Evolutionary conservation across 2,888 invertebrate species (phyloP), one percentile per base, ranked within the genome.

Genomic region (Calephelis perditalis): DNA sequence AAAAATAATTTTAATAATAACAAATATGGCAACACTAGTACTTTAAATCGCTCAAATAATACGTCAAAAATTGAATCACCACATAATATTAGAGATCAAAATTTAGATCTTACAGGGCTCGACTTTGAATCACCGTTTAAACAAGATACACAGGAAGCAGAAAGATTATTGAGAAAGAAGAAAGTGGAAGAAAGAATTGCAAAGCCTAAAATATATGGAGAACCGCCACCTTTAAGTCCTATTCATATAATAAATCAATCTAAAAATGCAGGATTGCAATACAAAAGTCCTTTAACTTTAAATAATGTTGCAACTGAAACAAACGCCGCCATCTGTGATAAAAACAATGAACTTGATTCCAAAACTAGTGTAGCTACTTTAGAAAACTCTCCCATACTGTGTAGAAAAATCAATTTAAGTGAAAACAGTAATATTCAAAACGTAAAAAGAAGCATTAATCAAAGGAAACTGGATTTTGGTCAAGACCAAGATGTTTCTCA

Each of bases 171-270:
- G 44, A 75, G 84, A 49, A 88, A 84, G 66, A 78, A 73, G 40
- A 77, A 75, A 61, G 74, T 85, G 0, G 76, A 80, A 10, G 83
- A 84, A 61, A 91, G 86, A 69, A 84, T 93, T 7, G 86, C 90
- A 2, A 91, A 79, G 73, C 73, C 93, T 59, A 84, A 84, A 75
- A 81, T 79, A 71, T 92, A 92, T 56, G 92, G 91, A 0, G 89
- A 91, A 71, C 91, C 93, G 0, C 92, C 92, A 0, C 84, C 91
- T 1, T 71, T 93, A n/a, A 86, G 88, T n/a, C 83, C 90, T 0
- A 80, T 92, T 26, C 76, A 81, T 64, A 81, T 90, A 6, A 75
- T 82, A 62, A 85, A 89, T 61, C 80, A 73, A 65, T 81, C 83
- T 0, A 80, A 73, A 72, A 76, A 78, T 49, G 80, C 86, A 0